Evolutionary conservation across 2,797 vertebrate genomes (phyloP), one percentile per base, ranked within the genome.

Genomic region (Sebastes iracundus): DNA sequence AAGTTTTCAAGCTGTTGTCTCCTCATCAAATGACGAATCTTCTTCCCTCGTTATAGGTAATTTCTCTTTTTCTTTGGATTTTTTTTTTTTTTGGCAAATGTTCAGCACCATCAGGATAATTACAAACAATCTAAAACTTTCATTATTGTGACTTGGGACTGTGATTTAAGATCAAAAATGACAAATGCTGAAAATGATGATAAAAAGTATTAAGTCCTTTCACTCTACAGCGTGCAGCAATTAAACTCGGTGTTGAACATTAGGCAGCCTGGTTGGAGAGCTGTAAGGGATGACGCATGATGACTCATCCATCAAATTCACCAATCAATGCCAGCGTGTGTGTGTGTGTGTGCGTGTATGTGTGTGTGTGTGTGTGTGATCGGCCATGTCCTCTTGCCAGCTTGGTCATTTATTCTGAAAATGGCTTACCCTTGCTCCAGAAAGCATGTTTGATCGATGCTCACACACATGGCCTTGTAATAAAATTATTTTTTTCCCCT

Each of bases 1-100:
- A 55, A 93, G 92, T 67, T 84, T 95, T 81, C 95, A 92, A 84
- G 90, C 91, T 53, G 71, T 96, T 74, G 91, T 96, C 87, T 97
- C 95, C 75, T 90, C 95, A 79, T 96, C 95, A 62, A 96, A 93
- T 80, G 95, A 95, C 0, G 87, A 96, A 56, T 72, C 82, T 2
- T 92, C 94, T 0, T 95, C 95, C 61, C 91, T 96, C 46, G 94
- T 95, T 64, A 92, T 92, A 84, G 94, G 95, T 94, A 94, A 92
- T 73, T 56, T 65, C 4, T 59, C 13, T 32, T 80, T 11, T 62
- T 62, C 27, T n/a, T n/a, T 30, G 14, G 5, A 9, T 46, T 28
- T 63, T 25, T 30, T 7, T 1, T 4, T 20, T 14, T 25, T 58
- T 68, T 46, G 20, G 18, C 7, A 4, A 8, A 27, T 69, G 6